Evolutionary conservation across 2,888 invertebrate genomes (phyloP).

Genomic region (Zelleria hepariella): DNA sequence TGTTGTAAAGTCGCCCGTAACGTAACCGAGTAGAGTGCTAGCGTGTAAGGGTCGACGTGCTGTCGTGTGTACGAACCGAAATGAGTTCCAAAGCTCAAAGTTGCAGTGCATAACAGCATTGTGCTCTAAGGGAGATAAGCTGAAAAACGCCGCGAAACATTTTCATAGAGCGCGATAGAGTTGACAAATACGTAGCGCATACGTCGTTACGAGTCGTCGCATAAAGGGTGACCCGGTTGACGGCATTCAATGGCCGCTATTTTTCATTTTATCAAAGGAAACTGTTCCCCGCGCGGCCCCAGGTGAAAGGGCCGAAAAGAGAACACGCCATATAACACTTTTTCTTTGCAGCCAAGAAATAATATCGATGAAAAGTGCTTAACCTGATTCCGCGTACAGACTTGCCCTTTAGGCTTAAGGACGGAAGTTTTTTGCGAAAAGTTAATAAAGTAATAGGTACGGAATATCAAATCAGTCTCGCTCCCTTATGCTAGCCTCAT

Average conservation of each 20-base stretch:
- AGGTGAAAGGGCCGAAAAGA: slow-evolving; percentile 54
- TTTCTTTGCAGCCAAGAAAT: slow-evolving; percentile 28
- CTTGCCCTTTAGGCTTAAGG: not conserved
- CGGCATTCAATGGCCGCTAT: slow-evolving; percentile 27
- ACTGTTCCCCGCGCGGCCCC: slow-evolving; percentile 52
- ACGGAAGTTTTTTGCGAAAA: not conserved
- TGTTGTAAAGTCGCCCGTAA: no score
- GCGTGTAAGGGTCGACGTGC: no score
- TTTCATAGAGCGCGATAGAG: not conserved
- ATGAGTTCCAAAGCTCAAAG: not conserved
- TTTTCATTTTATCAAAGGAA: slow-evolving; percentile 66
- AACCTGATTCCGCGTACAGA: slow-evolving; percentile 1
- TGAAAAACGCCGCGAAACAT: not conserved
- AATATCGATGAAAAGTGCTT: slow-evolving; percentile 26
- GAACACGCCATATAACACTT: slow-evolving; percentile 48
- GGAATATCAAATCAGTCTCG: not conserved
- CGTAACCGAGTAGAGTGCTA: no score
- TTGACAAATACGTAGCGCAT: not conserved
- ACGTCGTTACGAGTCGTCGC: slow-evolving; percentile 1
- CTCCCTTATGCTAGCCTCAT: not conserved
- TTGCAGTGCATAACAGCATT: not conserved
- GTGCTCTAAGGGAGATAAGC: not conserved
- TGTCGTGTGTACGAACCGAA: not conserved
- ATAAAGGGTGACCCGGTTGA: slow-evolving; percentile 6
- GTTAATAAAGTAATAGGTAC: not conserved